A percentile compares a stretch with the other conserved stretches of the same genome.
These are phyloP conservation scores for Megatriorchis doriae DNA, from an alignment of 2,113 vertebrate genomes.

Conservation along the genomic window DNA sequence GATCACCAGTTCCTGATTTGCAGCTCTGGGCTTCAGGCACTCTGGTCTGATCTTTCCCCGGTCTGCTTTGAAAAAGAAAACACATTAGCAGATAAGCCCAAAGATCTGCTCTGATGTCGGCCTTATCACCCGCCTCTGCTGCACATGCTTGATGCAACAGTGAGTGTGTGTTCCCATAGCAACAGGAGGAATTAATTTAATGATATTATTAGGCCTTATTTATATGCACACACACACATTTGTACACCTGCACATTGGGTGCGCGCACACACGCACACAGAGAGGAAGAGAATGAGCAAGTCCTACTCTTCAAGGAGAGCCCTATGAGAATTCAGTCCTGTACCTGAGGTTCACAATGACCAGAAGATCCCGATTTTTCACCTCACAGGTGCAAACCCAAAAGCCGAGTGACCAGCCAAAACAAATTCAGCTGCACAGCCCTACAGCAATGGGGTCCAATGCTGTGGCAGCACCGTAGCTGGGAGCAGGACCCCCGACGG, in stretches of 20 bases:
- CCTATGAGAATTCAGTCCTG: not conserved
- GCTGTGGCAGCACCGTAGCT: accelerated
- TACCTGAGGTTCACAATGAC: not conserved
- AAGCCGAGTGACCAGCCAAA: not conserved
- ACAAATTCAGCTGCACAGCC: not conserved
- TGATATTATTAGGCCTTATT: not conserved
- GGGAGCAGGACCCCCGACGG: not conserved
- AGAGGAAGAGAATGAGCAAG: not conserved
- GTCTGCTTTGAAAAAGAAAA: not conserved
- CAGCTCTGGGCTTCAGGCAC: not conserved
- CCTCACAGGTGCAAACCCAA: not conserved
- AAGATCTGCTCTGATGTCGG: not conserved
- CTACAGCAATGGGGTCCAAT: accelerated
- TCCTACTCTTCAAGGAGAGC: not conserved
- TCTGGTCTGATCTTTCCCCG: accelerated
- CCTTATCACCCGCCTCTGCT: not conserved
- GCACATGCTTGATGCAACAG: not conserved
- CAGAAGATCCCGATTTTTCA: not conserved
- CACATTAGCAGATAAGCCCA: not conserved
- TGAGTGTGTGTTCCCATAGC: not conserved
- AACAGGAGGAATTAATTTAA: constrained; percentile 5
- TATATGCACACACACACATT: not conserved
- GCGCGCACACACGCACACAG: not conserved
- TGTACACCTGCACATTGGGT: not conserved
- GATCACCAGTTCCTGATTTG: not conserved